phyloP scores from a whole-genome alignment of 2,888 invertebrate genomes.

The Gisinianus flammeolus region DNA sequence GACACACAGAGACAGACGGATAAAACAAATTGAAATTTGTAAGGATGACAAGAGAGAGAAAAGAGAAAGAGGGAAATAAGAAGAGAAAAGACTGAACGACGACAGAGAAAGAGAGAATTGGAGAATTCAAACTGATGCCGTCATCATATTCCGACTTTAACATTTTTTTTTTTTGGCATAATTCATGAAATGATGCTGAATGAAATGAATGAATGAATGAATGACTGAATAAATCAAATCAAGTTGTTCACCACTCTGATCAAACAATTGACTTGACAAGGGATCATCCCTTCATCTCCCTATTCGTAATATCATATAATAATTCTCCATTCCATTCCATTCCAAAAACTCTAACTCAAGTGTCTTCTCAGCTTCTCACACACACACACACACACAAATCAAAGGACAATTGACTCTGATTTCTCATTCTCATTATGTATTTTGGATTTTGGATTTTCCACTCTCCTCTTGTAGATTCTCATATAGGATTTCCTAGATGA shows the following conservation, averaged over 20 bases:
- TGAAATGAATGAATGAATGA: neutral
- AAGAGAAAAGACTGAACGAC: neutral
- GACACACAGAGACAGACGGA: neutral
- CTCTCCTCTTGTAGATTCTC: too few species aligned
- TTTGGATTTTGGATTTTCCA: too few species aligned
- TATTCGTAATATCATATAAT: neutral
- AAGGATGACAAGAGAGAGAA: slow-evolving; percentile 1
- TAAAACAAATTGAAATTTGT: neutral
- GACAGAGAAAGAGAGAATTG: neutral
- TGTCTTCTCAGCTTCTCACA: too few species aligned
- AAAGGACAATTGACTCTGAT: too few species aligned
- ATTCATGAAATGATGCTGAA: slow-evolving; percentile 1
- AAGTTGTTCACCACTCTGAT: neutral
- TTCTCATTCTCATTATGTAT: too few species aligned
- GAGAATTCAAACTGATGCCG: slow-evolving; percentile 10
- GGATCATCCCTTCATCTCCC: neutral
- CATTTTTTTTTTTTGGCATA: neutral
- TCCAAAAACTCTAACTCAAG: too few species aligned
- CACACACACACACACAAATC: too few species aligned
- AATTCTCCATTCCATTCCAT: too few species aligned
- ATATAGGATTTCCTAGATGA: too few species aligned
- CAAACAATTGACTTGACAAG: neutral
- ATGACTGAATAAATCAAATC: neutral
- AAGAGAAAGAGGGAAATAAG: neutral
- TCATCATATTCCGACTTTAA: slow-evolving; percentile 4